phyloP scores from a whole-genome alignment of 2,113 vertebrate species.

The Salvelinus alpinus region DNA sequence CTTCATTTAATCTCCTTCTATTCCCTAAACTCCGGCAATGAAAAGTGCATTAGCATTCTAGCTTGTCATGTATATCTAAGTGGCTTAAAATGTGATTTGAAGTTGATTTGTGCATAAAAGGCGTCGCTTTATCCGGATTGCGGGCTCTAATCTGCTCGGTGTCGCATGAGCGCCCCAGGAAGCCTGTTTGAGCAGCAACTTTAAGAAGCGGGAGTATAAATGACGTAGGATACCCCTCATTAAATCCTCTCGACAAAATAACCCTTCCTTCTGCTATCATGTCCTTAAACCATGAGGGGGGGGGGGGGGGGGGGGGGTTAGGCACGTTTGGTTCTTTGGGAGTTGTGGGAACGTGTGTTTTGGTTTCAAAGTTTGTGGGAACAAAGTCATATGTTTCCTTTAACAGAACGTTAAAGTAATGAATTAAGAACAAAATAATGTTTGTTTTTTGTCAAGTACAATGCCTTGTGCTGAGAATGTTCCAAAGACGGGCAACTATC shows the following conservation, averaged over 20 bases:
- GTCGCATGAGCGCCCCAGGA: constrained; percentile 83
- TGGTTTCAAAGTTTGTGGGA: too few species aligned
- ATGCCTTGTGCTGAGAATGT: too few species aligned
- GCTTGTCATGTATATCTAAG: constrained; percentile 82
- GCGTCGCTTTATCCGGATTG: constrained; percentile 84
- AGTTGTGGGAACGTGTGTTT: too few species aligned
- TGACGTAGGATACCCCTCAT: constrained; percentile 70
- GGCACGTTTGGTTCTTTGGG: neutral
- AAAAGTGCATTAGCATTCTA: constrained; percentile 84
- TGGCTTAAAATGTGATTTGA: constrained; percentile 88
- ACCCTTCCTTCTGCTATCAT: constrained; percentile 78
- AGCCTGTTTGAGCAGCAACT: constrained; percentile 79
- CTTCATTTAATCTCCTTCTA: constrained; percentile 78
- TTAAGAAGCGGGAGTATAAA: constrained; percentile 70
- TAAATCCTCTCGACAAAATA: constrained; percentile 78
- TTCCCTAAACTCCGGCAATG: constrained; percentile 76
- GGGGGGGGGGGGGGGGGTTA: constrained; percentile 19
- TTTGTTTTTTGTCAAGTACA: too few species aligned
- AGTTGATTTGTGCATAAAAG: constrained; percentile 90
- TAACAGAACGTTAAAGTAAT: too few species aligned
- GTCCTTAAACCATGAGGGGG: constrained; percentile 29
- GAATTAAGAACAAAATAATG: too few species aligned
- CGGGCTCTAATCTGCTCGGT: constrained; percentile 80
- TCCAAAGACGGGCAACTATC: too few species aligned
- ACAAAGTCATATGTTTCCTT: too few species aligned